Evolutionary conservation across 1,140 invertebrate genomes (phyloP), one percentile per base, ranked within the genome.

Genomic region (Monochamus saltuarius): DNA sequence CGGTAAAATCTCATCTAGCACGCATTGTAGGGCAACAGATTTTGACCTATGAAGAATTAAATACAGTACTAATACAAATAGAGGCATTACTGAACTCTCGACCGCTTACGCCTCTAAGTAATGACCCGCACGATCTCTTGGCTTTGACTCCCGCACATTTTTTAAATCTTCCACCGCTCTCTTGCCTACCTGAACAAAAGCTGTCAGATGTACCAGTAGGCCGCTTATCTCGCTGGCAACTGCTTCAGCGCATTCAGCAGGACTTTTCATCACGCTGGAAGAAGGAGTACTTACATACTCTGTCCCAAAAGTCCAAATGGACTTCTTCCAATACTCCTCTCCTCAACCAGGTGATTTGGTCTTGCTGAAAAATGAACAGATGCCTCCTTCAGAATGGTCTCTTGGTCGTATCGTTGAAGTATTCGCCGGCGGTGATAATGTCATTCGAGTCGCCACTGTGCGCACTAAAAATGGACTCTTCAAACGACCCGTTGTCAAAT

Each of bases 1-100:
- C 57, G 14, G 66, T 73, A 7, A 80, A 80, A 61, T 61, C 65
- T 43, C 75, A 76, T 58, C 51, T 78, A 8, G 37, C 61, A 13
- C 65, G 71, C 1, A 60, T 66, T 8, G 40, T 74, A 13, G 69
- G 68, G 13, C 52, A 58, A 17, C 65, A 39, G 37, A 16, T 70
- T 43, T 40, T 70, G 39, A 57, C 65, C 16, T 71, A 66, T 19
- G 73, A 77, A 61, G 60, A 67, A 53, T 61, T 75, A 2, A 14
- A 63, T 9, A 75, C 73, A 0, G 17, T 74, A 0, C 19, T 74
- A 1, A 52, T 42, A 8, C 60, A 75, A 47, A 70, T 73, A 7
- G 69, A 73, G 57, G 58, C 56, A 7, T 60, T 69, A 11, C 53
- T 76, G 7, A 77, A 77, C 55, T 69, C 66, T 8, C 53, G 64